Evolutionary conservation across 1,140 invertebrate species (phyloP), one percentile per base, ranked within the genome.

Genomic region (Triops cancriformis): DNA sequence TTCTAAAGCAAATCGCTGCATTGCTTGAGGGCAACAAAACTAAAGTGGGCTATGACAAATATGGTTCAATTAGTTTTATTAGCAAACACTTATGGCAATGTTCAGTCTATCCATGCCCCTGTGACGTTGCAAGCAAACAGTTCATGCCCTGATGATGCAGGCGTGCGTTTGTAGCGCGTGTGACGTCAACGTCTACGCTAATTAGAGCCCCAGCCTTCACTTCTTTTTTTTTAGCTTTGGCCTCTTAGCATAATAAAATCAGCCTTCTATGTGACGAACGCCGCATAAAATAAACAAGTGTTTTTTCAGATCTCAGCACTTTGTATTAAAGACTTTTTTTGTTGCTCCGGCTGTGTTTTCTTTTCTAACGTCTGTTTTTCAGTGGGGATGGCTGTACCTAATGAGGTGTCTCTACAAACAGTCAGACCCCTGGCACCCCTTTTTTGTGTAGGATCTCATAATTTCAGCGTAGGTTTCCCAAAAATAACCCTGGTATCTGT

Each of bases 381-480:
- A 23, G 23, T n/a, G 51, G 51, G 51, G 51, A 23, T 23, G 51
- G 51, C 51, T 64, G 51, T n/a, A 23, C 51, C 51, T 64, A 64
- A 64, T 64, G 51, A 64, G 51, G 51, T 64, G 51, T 64, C 51
- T 64, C 51, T 14, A 18, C 51, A 64, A 64, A 64, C 51, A 64
- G 51, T 64, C 51, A 18, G 14, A 23, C 23, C 51, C 14, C 51
- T 64, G 51, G 51, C 14, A 23, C 9, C 14, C 51, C 18, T 64
- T 64, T 23, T 64, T 64, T 64, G 5, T 64, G 14, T 64, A 14
- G 31, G 31, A 37, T 37, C 31, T 23, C 51, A 64, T 64, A 64
- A 64, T 64, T 64, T 23, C 6, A 64, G 51, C n/a, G 51, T 12
- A 18, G 23, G 10, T 14, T 64, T 3, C 6, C 51, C 23, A 64